phyloP scores from a whole-genome alignment of 2,113 vertebrate genomes.

The Vireo altiloquus region DNA sequence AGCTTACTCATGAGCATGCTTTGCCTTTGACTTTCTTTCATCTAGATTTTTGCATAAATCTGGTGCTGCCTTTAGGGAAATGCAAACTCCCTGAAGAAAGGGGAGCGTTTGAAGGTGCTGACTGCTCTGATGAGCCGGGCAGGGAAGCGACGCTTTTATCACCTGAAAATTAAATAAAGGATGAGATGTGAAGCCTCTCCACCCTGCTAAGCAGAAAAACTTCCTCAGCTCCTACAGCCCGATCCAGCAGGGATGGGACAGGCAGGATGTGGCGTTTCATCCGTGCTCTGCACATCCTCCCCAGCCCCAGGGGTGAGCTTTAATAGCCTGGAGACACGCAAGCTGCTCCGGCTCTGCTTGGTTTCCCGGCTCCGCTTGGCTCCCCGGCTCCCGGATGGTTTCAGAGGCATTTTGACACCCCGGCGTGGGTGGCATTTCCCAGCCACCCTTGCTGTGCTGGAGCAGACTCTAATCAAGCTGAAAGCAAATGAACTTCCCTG shows the following conservation, averaged over 20 bases:
- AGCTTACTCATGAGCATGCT: neutral
- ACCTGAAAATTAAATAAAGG: constrained; percentile 13
- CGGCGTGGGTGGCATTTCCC: neutral
- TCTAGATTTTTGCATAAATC: constrained; percentile 37
- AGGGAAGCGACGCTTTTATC: neutral
- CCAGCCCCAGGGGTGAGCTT: constrained; percentile 20
- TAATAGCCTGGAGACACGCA: constrained; percentile 22
- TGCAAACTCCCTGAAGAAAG: constrained; percentile 21
- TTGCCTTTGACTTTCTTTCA: constrained; percentile 5
- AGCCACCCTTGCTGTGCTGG: neutral
- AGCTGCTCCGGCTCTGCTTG: neutral
- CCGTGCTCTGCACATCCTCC: constrained; percentile 9
- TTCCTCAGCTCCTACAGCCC: neutral
- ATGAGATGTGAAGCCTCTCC: constrained; percentile 31
- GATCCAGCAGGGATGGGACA: constrained; percentile 17
- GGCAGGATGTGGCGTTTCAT: constrained; percentile 4
- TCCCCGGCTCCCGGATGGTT: neutral
- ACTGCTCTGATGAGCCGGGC: neutral
- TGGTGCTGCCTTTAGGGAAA: neutral
- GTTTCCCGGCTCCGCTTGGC: neutral
- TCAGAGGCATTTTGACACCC: constrained; percentile 14
- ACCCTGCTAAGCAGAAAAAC: constrained; percentile 52
- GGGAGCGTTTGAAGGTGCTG: neutral
- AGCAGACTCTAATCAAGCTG: neutral
- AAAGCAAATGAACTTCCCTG: neutral